Base-by-base conservation (phyloP, 2,888 invertebrate species). In the Andrena flavipes region DNA sequence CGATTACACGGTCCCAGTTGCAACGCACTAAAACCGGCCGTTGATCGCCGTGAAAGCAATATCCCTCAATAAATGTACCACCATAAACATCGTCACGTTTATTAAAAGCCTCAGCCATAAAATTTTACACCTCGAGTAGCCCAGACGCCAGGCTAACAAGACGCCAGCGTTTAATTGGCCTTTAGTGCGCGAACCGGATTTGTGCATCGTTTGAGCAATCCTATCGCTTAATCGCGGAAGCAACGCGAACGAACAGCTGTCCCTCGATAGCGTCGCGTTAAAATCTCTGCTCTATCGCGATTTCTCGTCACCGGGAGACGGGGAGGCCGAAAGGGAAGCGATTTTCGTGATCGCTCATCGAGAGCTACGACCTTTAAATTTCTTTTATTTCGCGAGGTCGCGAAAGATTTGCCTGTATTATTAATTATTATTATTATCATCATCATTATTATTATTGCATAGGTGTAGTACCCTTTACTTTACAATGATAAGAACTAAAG, bases 21-120 rank as follows among this genome's bases (percentile, higher is more conserved):
- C 23, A 1, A 56, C 6, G n/a, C 56, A 35, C 56, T 42, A 8
- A 35, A 59, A 30, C 6, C 23, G 42, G 35, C n/a, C 1, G 13
- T 26, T 20, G 48, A n/a, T 23, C n/a, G 33, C 13, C 26, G 33
- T 10, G 65, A 7, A 49, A 20, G 35, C 10, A 10, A 54, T 67
- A 59, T 69, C 35, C 26, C 33, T 59, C 30, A 79, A 79, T 72
- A 68, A 85, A 85, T 7, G 30, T 71, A 64, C 29, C 13, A 67
- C n/a, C 49, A 51, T 23, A 59, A 8, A 51, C 67, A 64, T n/a
- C 7, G 2, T 16, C 20, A 7, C 2, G 30, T 59, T 51, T 63
- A 63, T 73, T 67, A 16, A 23, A 49, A 13, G 8, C 48, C 23
- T 13, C 1, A 7, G 3, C 51, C 29, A 23, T 69, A 63, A 77